Conservation (phyloP, 2,113 vertebrate genomes). For the Myrmecophaga tridactyla region DNA sequence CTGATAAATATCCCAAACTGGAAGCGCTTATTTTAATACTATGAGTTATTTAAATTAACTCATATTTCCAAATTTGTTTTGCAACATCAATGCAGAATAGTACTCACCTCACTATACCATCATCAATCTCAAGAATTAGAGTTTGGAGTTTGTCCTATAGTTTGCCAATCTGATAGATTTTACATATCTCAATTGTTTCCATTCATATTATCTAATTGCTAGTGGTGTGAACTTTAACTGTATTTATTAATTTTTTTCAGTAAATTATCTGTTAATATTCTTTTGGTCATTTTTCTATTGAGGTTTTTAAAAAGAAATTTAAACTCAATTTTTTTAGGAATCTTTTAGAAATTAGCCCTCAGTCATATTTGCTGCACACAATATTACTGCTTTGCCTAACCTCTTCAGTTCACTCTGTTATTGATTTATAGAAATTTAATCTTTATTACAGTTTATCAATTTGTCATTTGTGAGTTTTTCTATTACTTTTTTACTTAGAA, state of each 20-base stretch:
- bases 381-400: background rate
- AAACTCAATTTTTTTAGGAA: background rate
- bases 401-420: background rate
- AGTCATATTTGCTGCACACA: background rate
- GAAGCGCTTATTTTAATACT: background rate
- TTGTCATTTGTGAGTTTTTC: background rate
- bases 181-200: background rate
- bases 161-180: background rate
- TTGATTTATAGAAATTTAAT: background rate
- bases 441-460: background rate
- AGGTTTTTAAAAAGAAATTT: background rate
- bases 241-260: background rate
- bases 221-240: background rate
- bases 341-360: background rate
- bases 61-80: background rate
- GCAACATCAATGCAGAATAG: background rate
- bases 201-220: background rate
- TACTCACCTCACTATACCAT: background rate
- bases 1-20: background rate
- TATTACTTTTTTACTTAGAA: background rate
- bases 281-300: background rate
- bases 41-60: background rate
- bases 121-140: background rate
- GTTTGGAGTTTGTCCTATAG: background rate
- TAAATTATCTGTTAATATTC: background rate